These are phyloP conservation scores for Ormyrus nitidulus DNA, from an alignment of 2,888 invertebrate genomes.

Conservation along the genomic window DNA sequence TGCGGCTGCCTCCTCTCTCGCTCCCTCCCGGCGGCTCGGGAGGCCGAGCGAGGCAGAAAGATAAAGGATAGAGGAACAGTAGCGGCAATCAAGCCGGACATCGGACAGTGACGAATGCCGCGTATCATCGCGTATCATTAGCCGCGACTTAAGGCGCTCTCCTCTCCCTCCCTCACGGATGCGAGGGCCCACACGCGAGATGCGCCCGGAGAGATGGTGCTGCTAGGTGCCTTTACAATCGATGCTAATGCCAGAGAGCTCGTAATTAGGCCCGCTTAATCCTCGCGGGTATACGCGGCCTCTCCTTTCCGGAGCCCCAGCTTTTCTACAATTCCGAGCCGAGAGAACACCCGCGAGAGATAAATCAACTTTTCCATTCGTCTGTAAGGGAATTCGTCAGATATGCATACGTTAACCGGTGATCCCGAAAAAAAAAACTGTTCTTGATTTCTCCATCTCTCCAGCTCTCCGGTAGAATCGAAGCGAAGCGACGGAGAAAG, in stretches of 20 bases:
- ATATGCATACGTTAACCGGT: too few relatives aligned
- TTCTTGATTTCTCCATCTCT: background rate
- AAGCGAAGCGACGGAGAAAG: background rate
- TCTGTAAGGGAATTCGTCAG: too few relatives aligned
- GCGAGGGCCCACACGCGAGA: slow-evolving; percentile 40
- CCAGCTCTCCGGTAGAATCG: too few relatives aligned
- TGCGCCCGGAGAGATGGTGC: background rate
- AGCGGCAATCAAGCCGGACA: slow-evolving; percentile 73
- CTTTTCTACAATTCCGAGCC: background rate
- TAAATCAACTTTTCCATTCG: too few relatives aligned
- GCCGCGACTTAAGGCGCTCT: slow-evolving; percentile 61
- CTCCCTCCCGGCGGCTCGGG: background rate
- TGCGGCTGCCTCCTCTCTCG: background rate
- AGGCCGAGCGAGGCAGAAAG: slow-evolving; percentile 16
- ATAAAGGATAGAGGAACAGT: slow-evolving; percentile 65
- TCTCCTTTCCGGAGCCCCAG: background rate
- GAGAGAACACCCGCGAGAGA: too few relatives aligned
- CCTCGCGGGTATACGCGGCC: slow-evolving; percentile 26
- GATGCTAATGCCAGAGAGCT: slow-evolving; percentile 49
- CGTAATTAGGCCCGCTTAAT: slow-evolving; percentile 54
- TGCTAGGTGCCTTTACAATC: slow-evolving; percentile 28
- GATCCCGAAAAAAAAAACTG: too few relatives aligned
- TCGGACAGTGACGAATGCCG: slow-evolving; percentile 74
- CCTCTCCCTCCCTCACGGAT: slow-evolving; percentile 29
- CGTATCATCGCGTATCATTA: slow-evolving; percentile 74